Evolutionary conservation across 2,113 vertebrate species (phyloP).

Genomic region (Urocynchramus pylzowi): DNA sequence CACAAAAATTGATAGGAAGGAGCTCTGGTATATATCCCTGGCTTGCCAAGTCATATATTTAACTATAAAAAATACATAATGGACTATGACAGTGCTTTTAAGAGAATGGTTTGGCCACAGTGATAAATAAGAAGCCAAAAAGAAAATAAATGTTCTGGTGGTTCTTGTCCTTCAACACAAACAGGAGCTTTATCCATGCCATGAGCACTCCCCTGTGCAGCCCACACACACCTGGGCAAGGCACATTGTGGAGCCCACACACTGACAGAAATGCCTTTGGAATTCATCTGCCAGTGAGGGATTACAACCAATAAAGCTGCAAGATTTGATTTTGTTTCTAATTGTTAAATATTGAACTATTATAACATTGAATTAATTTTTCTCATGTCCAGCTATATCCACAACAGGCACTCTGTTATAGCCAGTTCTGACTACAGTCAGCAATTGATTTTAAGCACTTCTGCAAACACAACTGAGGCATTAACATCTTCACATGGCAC

Average conservation of each 20-base stretch:
- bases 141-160: not conserved
- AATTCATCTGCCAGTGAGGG: not conserved
- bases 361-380: not conserved
- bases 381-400: not conserved
- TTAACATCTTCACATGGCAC: not conserved
- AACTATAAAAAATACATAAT: not conserved
- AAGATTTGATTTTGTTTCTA: not conserved
- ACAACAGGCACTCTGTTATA: not conserved
- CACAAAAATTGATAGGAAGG: not conserved
- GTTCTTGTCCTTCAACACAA: not conserved
- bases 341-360: not conserved
- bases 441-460: not conserved
- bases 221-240: not conserved
- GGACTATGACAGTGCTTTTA: constrained; percentile 9
- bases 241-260: not conserved
- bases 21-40: not conserved
- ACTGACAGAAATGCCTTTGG: not conserved
- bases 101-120: not conserved
- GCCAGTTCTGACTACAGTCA: not conserved
- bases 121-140: not conserved
- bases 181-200: not conserved
- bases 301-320: not conserved
- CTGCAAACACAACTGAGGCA: not conserved
- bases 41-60: not conserved
- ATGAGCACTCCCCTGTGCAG: not conserved